Evolutionary conservation across 2,113 vertebrate species (phyloP).

Genomic region (Machaerirhynchus nigripectus): DNA sequence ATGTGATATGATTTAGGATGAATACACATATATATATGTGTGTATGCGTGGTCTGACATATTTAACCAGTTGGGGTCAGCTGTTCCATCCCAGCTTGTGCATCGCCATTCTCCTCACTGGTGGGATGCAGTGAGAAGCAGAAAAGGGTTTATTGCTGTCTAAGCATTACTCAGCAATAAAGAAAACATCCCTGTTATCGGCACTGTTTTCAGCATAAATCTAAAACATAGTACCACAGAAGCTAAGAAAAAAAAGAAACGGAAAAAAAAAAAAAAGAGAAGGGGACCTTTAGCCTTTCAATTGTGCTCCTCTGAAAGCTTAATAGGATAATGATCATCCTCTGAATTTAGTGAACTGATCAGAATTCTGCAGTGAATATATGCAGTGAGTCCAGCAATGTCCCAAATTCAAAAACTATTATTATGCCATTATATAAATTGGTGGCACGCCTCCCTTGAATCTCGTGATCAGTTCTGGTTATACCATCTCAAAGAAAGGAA

Average conservation of each 20-base stretch:
- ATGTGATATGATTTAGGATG: not conserved
- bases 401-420: not conserved
- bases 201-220: not conserved
- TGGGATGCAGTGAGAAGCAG: not conserved
- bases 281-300: not conserved
- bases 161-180: not conserved
- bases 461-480: not conserved
- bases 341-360: not conserved
- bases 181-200: not conserved
- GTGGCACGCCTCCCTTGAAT: not conserved
- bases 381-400: not conserved
- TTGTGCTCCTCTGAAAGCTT: not conserved
- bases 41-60: not conserved
- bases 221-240: not conserved
- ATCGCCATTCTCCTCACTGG: accelerated
- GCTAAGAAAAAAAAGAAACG: not conserved
- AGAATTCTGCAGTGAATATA: not conserved
- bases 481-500: not conserved
- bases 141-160: not conserved
- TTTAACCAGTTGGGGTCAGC: not conserved
- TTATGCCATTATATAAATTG: constrained; percentile 39
- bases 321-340: not conserved
- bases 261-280: not conserved
- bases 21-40: too few species aligned
- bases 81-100: not conserved